These are phyloP conservation scores for Clamator glandarius DNA, from an alignment of 2,797 vertebrate genomes.

Conservation along the genomic window DNA sequence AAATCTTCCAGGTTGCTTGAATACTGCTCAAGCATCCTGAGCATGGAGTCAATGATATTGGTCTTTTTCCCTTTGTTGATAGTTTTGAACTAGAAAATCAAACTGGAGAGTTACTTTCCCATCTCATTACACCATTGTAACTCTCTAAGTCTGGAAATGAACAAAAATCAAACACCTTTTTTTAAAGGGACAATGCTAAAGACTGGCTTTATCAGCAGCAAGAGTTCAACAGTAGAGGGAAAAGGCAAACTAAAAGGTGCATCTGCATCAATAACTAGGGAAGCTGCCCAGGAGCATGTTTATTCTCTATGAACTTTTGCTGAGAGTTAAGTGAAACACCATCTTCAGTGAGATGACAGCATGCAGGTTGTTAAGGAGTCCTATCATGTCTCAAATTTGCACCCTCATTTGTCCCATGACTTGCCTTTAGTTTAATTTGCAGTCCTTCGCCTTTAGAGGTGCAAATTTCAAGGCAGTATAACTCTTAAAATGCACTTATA, in stretches of 20 bases:
- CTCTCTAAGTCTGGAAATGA: not conserved
- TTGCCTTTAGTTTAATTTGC: not conserved
- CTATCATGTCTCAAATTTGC: not conserved
- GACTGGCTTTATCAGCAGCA: not conserved
- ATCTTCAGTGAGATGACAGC: not conserved
- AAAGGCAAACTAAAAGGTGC: not conserved
- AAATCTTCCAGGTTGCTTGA: conserved; percentile 92
- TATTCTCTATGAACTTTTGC: not conserved
- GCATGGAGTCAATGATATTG: conserved; percentile 94
- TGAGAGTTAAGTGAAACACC: not conserved
- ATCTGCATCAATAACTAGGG: not conserved
- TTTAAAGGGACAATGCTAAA: not conserved
- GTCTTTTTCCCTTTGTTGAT: conserved; percentile 93
- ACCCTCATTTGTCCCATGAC: not conserved
- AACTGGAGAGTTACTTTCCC: not conserved
- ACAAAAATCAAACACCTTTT: not conserved
- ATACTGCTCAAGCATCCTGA: conserved; percentile 93
- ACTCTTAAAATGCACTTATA: not conserved
- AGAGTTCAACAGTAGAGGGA: not conserved
- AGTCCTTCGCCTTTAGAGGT: not conserved
- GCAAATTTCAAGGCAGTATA: not conserved
- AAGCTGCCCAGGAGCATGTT: not conserved
- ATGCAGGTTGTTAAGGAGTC: accelerated
- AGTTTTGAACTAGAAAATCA: conserved; percentile 86
- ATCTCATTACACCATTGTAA: not conserved